Base-by-base conservation (phyloP, 2,113 vertebrate species). In the Eleginops maclovinus region DNA sequence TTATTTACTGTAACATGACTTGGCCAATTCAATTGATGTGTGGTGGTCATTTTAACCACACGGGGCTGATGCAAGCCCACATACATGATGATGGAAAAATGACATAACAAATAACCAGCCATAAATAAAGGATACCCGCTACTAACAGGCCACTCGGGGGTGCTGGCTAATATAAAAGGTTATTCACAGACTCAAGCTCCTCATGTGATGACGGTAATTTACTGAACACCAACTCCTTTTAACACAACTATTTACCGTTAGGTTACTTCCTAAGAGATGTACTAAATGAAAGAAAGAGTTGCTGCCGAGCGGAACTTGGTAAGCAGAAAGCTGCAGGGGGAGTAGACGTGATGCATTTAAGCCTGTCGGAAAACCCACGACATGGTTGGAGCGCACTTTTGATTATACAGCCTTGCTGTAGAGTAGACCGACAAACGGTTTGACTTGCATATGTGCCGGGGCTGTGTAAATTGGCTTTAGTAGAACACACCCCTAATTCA, bases 271-370 rank as follows among this genome's bases (percentile, higher is more conserved):
- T 12, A 3, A 12, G 3, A 69, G 1, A 41, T 10, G 28, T 17
- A 24, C 31, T 31, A 49, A 0, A 58, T 40, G 1, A 43, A 41
- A 7, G 17, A 16, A 13, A 24, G 2, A 49, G 53, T 40, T 77
- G n/a, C 41, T 47, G n/a, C 16, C 11, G 77, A 78, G 82, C 87
- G 80, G 90, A 89, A 89, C 75, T 83, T 53, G 79, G 22, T 31
- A 13, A 60, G 79, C 85, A 66, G 40, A 56, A 26, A 61, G 40
- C 55, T 22, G 75, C 71, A 72, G 85, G 75, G 71, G 75, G 80
- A 68, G 85, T 47, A 58, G 13, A 44, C 0, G 17, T 22, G 91
- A 4, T 36, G 58, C 88, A 1, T 93, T 93, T 82, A 79, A 0
- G 9, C 0, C 21, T 6, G 0, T 75, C 8, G 85, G 90, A 91